These are phyloP conservation scores for Saccostrea echinata DNA, from an alignment of 1,140 invertebrate genomes.

Conservation along the genomic window DNA sequence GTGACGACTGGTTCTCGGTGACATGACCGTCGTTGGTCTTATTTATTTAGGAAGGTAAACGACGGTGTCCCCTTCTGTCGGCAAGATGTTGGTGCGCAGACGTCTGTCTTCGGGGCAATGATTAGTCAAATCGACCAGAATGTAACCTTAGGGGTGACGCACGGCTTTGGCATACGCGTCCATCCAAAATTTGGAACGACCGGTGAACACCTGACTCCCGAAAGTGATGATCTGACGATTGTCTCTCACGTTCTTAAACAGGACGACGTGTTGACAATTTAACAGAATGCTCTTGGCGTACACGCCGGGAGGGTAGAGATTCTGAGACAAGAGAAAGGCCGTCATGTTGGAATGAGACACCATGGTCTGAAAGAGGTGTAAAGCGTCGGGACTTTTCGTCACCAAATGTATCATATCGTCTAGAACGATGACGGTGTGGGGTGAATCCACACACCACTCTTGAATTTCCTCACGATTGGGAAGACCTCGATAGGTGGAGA, in stretches of 20 bases:
- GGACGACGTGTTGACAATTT: conserved; percentile 41
- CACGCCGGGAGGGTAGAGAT: conserved; percentile 46
- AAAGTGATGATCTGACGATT: conserved; percentile 46
- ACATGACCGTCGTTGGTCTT: background rate
- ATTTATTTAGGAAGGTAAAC: conserved; percentile 28
- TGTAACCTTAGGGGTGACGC: conserved; percentile 43
- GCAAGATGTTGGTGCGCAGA: conserved; percentile 50
- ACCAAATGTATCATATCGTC: conserved; percentile 46
- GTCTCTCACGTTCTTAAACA: conserved; percentile 54
- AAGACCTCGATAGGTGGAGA: conserved; percentile 31
- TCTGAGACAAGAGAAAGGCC: conserved; percentile 42
- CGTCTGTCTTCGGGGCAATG: conserved; percentile 30
- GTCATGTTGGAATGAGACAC: conserved; percentile 9
- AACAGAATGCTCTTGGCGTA: conserved; percentile 47
- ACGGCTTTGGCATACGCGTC: conserved; percentile 49
- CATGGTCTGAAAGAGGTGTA: conserved; percentile 10
- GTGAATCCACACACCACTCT: background rate
- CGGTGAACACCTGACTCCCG: conserved; percentile 51
- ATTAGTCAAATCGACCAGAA: conserved; percentile 50
- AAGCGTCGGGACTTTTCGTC: conserved; percentile 9
- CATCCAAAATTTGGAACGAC: conserved; percentile 26
- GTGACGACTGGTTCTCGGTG: background rate
- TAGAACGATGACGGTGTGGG: conserved; percentile 22
- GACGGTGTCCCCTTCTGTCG: conserved; percentile 21
- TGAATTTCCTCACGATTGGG: conserved; percentile 32